A percentile compares a stretch with the other conserved stretches of the same genome.
These are phyloP conservation scores for Hyles euphorbiae DNA, from an alignment of 1,140 invertebrate species.

Conservation along the genomic window DNA sequence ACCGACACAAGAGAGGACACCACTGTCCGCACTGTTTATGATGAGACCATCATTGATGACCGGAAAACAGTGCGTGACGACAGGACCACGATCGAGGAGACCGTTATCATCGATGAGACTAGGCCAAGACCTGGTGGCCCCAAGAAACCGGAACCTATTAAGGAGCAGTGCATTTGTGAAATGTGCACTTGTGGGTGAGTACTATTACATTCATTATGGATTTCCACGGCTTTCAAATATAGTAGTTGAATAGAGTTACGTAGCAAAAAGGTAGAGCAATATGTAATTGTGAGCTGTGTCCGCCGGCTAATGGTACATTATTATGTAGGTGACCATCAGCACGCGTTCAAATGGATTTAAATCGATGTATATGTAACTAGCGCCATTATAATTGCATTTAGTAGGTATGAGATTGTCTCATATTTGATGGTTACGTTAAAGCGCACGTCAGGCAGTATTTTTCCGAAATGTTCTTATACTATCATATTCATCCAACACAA, in stretches of 20 bases:
- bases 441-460: too few relatives aligned
- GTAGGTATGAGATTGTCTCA: too few relatives aligned
- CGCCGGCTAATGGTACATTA: not conserved
- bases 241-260: too few relatives aligned
- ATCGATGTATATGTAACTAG: too few relatives aligned
- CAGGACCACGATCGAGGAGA: constrained; percentile 50
- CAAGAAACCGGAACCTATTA: constrained; percentile 72
- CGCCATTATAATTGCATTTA: too few relatives aligned
- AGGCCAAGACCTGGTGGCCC: constrained; percentile 56
- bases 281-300: not conserved
- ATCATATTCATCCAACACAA: too few relatives aligned
- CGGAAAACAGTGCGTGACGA: constrained; percentile 68
- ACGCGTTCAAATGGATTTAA: too few relatives aligned
- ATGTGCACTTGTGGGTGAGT: constrained; percentile 94
- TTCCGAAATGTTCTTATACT: too few relatives aligned
- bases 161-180: constrained; percentile 92
- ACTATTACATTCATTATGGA: not conserved
- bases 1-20: constrained; percentile 60
- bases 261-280: not conserved
- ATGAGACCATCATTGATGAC: constrained; percentile 65
- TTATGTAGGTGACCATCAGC: constrained; percentile 3
- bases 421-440: too few relatives aligned
- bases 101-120: constrained; percentile 47
- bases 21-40: constrained; percentile 62
- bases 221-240: too few relatives aligned